A percentile compares a stretch with the other conserved stretches of the same genome.
phyloP scores from a whole-genome alignment of 2,113 vertebrate genomes.

The Colius striatus region DNA sequence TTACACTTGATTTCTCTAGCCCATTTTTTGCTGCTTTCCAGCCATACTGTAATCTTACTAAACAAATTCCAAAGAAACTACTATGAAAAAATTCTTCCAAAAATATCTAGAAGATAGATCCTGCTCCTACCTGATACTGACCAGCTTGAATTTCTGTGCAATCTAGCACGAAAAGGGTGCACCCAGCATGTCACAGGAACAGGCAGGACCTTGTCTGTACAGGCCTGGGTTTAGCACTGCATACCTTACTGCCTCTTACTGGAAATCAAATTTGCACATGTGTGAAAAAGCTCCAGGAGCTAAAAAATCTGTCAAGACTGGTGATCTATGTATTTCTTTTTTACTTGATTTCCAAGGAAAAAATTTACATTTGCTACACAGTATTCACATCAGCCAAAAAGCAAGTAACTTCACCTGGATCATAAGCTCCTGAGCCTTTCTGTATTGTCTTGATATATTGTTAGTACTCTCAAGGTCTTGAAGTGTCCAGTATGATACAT shows the following conservation, averaged over 20 bases:
- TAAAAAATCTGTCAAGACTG: background rate
- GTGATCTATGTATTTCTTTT: background rate
- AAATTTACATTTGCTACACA: background rate
- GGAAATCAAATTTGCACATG: background rate
- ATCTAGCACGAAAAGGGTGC: background rate
- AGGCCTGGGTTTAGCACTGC: background rate
- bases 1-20: conserved; percentile 57
- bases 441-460: background rate
- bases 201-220: background rate
- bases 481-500: background rate
- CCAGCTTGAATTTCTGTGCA: background rate
- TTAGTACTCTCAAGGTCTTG: background rate
- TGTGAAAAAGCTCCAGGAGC: background rate
- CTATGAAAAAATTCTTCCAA: background rate
- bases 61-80: background rate
- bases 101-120: background rate
- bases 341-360: background rate
- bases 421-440: background rate
- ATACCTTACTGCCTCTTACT: background rate
- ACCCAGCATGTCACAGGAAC: background rate
- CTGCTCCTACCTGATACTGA: background rate
- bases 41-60: background rate
- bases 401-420: background rate
- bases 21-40: conserved; percentile 52
- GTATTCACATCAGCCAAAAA: background rate